Conservation (phyloP, 2,113 vertebrate species). For the Machaerirhynchus nigripectus region DNA sequence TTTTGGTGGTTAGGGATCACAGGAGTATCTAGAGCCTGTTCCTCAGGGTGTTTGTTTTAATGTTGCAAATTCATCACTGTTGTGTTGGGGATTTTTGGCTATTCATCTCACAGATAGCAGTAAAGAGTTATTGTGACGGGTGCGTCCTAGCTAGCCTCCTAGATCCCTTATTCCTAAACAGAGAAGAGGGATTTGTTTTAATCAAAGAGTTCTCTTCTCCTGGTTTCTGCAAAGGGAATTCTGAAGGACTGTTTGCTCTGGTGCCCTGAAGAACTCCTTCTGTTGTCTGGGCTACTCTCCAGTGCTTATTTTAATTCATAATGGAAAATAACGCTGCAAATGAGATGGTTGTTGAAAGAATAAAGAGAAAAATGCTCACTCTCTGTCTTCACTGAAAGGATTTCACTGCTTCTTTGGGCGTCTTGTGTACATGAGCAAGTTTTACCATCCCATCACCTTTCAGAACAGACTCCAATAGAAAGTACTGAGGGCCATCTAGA, state of each 20-base stretch:
- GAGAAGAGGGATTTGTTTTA: slow-evolving; percentile 26
- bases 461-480: not conserved
- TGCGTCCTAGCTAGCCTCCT: not conserved
- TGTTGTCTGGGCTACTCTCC: slow-evolving; percentile 9
- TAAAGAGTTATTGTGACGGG: not conserved
- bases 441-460: not conserved
- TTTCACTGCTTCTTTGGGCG: not conserved
- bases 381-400: not conserved
- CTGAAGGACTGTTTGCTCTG: slow-evolving; percentile 12
- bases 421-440: not conserved
- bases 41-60: not conserved
- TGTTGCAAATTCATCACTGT: not conserved
- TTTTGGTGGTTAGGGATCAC: not conserved
- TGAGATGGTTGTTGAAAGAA: not conserved
- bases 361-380: not conserved
- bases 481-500: not conserved
- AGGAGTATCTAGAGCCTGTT: not conserved
- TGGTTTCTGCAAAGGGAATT: slow-evolving; percentile 19
- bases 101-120: not conserved
- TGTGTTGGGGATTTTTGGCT: not conserved
- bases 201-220: not conserved
- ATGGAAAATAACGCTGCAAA: not conserved
- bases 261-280: not conserved
- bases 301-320: slow-evolving; percentile 1
- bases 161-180: not conserved